phyloP scores from a whole-genome alignment of 2,797 vertebrate genomes.

The Alauda arvensis region DNA sequence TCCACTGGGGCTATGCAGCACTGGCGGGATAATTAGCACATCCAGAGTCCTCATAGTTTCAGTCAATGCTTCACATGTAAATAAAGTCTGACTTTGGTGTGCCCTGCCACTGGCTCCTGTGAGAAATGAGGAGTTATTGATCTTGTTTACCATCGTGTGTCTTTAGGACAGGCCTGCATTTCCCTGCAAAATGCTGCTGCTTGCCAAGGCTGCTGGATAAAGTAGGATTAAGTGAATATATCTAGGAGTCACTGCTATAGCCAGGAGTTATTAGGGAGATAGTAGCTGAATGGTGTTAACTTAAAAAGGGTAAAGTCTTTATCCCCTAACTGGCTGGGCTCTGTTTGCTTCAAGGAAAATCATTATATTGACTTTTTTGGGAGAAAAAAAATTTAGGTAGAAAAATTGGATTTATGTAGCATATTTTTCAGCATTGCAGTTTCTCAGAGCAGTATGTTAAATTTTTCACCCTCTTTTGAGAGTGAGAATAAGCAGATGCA shows the following conservation, averaged over 20 bases:
- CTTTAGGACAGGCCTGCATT: not conserved
- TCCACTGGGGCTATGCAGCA: not conserved
- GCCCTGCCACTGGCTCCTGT: not conserved
- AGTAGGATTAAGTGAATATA: slow-evolving; percentile 45
- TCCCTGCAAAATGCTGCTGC: not conserved
- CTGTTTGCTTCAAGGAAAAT: slow-evolving; percentile 33
- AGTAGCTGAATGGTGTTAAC: slow-evolving; percentile 36
- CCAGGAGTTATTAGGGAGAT: slow-evolving; percentile 45
- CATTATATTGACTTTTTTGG: slow-evolving; percentile 28
- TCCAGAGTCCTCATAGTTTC: not conserved
- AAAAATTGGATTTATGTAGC: slow-evolving; percentile 6
- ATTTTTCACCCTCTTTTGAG: not conserved
- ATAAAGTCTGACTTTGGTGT: not conserved
- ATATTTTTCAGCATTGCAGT: not conserved
- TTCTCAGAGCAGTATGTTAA: not conserved
- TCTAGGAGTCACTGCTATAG: not conserved
- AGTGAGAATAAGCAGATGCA: not conserved
- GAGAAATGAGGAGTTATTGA: not conserved
- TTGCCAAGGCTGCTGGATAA: slow-evolving; percentile 22
- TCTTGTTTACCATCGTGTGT: not conserved
- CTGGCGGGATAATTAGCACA: not conserved
- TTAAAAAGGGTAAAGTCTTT: slow-evolving; percentile 42
- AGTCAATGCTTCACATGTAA: not conserved
- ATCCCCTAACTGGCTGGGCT: slow-evolving; percentile 19
- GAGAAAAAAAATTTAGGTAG: not conserved